These are phyloP conservation scores for Mola mola DNA, from an alignment of 2,113 vertebrate species.

Conservation along the genomic window DNA sequence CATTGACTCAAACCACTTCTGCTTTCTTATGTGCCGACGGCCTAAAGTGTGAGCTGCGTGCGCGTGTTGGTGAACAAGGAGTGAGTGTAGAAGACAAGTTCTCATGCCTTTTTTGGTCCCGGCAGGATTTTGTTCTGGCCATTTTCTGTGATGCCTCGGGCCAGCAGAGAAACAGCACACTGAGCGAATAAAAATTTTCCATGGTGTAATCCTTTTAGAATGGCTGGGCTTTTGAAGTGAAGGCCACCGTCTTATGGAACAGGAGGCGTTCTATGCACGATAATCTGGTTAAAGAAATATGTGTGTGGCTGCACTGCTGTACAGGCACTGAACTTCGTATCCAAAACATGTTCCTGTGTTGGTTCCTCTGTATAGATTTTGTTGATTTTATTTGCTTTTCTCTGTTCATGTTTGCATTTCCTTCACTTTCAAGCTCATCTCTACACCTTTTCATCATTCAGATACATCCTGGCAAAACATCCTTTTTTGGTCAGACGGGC, in stretches of 20 bases:
- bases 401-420: not conserved
- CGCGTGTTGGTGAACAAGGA: slow-evolving; percentile 15
- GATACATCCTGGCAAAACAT: slow-evolving; percentile 23
- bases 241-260: slow-evolving; percentile 50
- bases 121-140: slow-evolving; percentile 29
- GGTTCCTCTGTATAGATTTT: slow-evolving; percentile 8
- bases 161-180: slow-evolving; percentile 57
- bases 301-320: not conserved
- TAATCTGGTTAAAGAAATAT: slow-evolving; percentile 59
- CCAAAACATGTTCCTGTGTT: slow-evolving; percentile 4
- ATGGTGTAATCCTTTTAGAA: slow-evolving; percentile 68
- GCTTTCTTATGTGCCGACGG: slow-evolving; percentile 3
- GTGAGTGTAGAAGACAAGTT: slow-evolving; percentile 9
- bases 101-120: slow-evolving; percentile 38
- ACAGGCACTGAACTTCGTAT: not conserved
- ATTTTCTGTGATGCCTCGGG: slow-evolving; percentile 33
- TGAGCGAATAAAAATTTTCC: slow-evolving; percentile 59
- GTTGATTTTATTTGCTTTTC: not conserved
- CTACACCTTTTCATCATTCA: slow-evolving; percentile 29
- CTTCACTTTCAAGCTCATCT: slow-evolving; percentile 5
- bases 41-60: slow-evolving; percentile 6
- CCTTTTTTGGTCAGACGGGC: slow-evolving; percentile 5
- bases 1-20: slow-evolving; percentile 17
- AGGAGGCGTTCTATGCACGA: slow-evolving; percentile 47
- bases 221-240: slow-evolving; percentile 56